phyloP scores from a whole-genome alignment of 1,140 invertebrate species.

The Temnothorax curvispinosus region DNA sequence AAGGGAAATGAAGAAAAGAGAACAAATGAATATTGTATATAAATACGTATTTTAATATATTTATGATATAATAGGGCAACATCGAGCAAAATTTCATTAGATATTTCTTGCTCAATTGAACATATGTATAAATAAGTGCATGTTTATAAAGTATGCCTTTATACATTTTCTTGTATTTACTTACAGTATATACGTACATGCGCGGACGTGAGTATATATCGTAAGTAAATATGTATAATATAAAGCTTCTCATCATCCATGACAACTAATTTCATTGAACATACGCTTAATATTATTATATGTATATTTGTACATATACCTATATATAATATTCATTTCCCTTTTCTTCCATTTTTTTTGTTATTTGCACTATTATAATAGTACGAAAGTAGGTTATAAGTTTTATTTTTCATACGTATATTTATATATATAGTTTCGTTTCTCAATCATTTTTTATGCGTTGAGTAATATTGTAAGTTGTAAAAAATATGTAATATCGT shows the following conservation, averaged over 20 bases:
- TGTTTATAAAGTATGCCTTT: background rate
- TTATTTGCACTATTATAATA: background rate
- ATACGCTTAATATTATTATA: background rate
- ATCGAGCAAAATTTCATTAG: background rate
- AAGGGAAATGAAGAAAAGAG: background rate
- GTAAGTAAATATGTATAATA: conserved; percentile 3
- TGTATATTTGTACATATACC: background rate
- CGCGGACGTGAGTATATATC: background rate
- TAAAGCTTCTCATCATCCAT: background rate
- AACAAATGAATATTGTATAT: conserved; percentile 4
- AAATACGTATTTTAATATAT: conserved; percentile 1
- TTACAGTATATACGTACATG: background rate
- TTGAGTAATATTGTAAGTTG: background rate
- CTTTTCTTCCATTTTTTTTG: background rate
- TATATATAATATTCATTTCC: background rate
- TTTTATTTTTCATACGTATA: background rate
- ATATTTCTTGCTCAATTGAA: background rate
- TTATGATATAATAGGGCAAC: background rate
- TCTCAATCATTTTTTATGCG: background rate
- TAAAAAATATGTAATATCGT: background rate
- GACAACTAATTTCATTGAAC: background rate
- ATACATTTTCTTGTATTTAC: background rate
- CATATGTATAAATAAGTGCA: background rate
- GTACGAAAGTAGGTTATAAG: background rate
- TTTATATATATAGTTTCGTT: background rate